These are phyloP conservation scores for Ptilorrhoa leucosticta DNA, from an alignment of 2,113 vertebrate species.

Conservation along the genomic window DNA sequence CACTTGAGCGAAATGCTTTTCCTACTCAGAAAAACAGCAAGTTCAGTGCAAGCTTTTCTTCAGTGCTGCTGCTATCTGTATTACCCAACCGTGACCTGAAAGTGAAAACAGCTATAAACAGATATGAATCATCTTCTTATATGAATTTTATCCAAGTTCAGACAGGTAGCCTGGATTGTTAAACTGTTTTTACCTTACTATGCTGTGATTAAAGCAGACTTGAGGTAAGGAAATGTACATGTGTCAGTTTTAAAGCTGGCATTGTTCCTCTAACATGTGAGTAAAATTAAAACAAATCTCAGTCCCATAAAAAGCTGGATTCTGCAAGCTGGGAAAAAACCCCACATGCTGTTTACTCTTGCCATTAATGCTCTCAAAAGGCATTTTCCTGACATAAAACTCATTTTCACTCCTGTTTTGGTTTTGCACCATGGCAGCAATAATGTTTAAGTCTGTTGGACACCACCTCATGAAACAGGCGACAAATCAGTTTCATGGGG, in stretches of 20 bases:
- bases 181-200: slow-evolving; percentile 5
- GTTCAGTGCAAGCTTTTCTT: background rate
- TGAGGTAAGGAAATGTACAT: background rate
- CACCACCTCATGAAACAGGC: background rate
- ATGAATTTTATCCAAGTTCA: slow-evolving; percentile 33
- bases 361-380: background rate
- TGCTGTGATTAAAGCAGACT: background rate
- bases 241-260: background rate
- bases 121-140: background rate
- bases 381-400: background rate
- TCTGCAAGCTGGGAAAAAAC: background rate
- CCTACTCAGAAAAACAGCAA: background rate
- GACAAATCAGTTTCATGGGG: background rate
- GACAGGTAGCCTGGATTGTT: slow-evolving; percentile 17
- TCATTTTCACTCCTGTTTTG: background rate
- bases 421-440: background rate
- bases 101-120: slow-evolving; percentile 38
- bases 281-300: background rate
- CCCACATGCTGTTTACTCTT: background rate
- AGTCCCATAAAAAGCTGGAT: background rate
- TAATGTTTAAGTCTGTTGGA: background rate
- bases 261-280: background rate
- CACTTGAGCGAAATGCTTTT: background rate
- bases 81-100: slow-evolving; percentile 24
- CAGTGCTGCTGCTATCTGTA: background rate